Percentiles rank a stretch among this genome's conserved stretches.
Evolutionary conservation across 2,888 invertebrate species (phyloP).

Genomic region (Shargacucullia verbasci): DNA sequence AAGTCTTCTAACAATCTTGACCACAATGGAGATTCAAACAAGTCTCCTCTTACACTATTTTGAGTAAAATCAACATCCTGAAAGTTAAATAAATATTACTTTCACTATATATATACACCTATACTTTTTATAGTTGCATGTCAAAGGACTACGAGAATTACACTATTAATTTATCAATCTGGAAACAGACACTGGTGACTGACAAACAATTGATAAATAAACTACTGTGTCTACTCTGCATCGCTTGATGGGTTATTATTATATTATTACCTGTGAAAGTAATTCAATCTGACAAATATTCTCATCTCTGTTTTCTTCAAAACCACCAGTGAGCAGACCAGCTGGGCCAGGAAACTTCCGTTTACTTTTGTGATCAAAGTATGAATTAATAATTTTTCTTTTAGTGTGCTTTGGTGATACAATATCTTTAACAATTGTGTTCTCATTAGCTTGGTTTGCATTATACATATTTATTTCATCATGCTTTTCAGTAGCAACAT

Average conservation of each 20-base stretch:
- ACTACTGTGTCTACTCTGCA: too few relatives aligned
- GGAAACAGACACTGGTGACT: too few relatives aligned
- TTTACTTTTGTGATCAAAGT: constrained; percentile 80
- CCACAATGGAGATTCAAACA: constrained; percentile 82
- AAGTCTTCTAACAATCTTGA: constrained; percentile 70
- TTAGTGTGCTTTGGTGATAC: constrained; percentile 75
- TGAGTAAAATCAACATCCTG: constrained; percentile 82
- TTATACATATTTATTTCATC: constrained; percentile 9
- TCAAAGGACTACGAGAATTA: too few relatives aligned
- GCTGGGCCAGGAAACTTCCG: constrained; percentile 86
- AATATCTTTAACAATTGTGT: constrained; percentile 14
- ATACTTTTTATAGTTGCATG: too few relatives aligned
- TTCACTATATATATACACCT: too few relatives aligned
- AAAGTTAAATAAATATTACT: constrained; percentile 19
- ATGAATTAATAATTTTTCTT: constrained; percentile 79
- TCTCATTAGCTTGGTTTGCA: constrained; percentile 7
- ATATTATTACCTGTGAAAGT: constrained; percentile 77
- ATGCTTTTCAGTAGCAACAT: not conserved
- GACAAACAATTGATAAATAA: too few relatives aligned
- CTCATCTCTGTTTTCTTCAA: constrained; percentile 76
- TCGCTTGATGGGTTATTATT: too few relatives aligned
- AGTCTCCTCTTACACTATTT: constrained; percentile 68
- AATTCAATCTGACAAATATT: constrained; percentile 77
- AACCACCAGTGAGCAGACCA: constrained; percentile 75
- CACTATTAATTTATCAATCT: too few relatives aligned